These are phyloP conservation scores for Mirza zaza DNA, from an alignment of 2,113 vertebrate species.

Conservation along the genomic window DNA sequence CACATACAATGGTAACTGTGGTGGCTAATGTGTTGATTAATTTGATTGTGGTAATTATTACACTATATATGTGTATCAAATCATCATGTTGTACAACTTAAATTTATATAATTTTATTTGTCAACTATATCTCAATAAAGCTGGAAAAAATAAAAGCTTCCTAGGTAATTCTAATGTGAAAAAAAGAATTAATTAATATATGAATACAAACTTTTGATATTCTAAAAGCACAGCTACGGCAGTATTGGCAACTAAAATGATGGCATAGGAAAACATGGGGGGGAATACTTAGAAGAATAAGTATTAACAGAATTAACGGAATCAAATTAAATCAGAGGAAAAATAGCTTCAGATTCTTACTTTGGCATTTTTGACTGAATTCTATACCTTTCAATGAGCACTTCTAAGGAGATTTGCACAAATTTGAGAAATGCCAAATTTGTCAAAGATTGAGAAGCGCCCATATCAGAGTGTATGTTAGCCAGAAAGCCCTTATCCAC, in stretches of 20 bases:
- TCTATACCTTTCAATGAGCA: background rate
- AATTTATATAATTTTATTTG: background rate
- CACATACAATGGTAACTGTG: background rate
- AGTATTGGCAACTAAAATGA: background rate
- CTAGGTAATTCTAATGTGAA: background rate
- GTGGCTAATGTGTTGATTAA: background rate
- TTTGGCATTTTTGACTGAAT: background rate
- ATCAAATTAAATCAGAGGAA: background rate
- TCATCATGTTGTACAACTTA: background rate
- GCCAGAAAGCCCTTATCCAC: background rate
- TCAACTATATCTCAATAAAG: background rate
- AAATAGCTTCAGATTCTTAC: background rate
- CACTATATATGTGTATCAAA: background rate
- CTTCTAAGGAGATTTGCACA: background rate
- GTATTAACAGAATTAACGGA: background rate
- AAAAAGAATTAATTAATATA: background rate
- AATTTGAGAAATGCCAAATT: background rate
- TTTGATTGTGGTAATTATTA: background rate
- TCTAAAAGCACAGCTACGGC: background rate
- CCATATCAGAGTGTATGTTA: background rate
- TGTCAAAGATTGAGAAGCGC: background rate
- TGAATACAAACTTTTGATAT: background rate
- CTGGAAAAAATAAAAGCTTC: background rate
- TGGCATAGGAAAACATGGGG: background rate
- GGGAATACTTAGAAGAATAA: background rate